Evolutionary conservation across 2,797 vertebrate species (phyloP).

Genomic region (Micromesistius poutassou): DNA sequence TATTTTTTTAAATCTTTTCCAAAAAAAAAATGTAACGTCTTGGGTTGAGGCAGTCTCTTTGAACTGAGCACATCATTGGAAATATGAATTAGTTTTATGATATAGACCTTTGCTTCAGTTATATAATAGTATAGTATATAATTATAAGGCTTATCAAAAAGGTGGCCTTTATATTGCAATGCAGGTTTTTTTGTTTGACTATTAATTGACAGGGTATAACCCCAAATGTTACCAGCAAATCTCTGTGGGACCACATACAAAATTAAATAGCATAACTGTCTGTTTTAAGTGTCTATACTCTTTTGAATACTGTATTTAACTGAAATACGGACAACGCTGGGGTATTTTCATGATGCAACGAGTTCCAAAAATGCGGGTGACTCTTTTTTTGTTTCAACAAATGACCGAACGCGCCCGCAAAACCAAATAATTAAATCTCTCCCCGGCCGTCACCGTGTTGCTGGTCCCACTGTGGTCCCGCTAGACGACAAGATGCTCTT

Average conservation of each 20-base stretch:
- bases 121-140: neutral
- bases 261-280: neutral
- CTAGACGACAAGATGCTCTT: slow-evolving; percentile 57
- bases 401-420: slow-evolving; percentile 38
- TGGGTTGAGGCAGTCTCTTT: neutral
- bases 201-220: too few species aligned
- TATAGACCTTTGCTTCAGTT: neutral
- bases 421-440: slow-evolving; percentile 52
- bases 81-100: neutral
- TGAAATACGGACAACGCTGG: too few species aligned
- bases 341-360: neutral
- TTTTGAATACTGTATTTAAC: neutral
- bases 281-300: neutral
- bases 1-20: neutral
- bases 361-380: neutral
- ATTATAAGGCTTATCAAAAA: neutral
- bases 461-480: slow-evolving; percentile 47
- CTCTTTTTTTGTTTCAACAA: slow-evolving; percentile 14
- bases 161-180: neutral
- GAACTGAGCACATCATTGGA: neutral
- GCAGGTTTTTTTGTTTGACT: neutral
- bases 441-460: slow-evolving; percentile 35
- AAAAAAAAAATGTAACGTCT: neutral
- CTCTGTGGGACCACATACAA: neutral
- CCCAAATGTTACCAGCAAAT: too few species aligned